Base-by-base conservation (phyloP, 2,888 invertebrate genomes). In the Macrophya annulata region DNA sequence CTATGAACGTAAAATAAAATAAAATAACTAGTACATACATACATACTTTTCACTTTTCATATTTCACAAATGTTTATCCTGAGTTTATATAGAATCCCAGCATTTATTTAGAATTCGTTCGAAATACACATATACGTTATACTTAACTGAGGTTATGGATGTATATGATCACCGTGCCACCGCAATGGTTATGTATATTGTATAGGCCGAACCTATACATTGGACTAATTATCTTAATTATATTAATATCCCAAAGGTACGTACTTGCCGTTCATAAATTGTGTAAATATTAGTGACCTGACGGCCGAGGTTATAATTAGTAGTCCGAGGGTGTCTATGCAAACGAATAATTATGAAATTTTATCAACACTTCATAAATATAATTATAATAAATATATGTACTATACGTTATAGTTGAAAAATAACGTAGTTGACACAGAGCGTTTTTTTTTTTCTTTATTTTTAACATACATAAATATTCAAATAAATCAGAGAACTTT, bases 221-320 rank as follows among this genome's bases (percentile, higher is more conserved):
- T 71, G 62, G 25, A 31, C n/a, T 71, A 43, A 45, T 74, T 74
- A 74, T 25, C 25, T 48, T 74, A 48, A 74, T 74, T 74, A 48
- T 25, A 74, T 25, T 74, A 74, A 45, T 45, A 25, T n/a, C 21
- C 45, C 25, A 43, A 74, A 74, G 74, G 40, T 71, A 45, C 48
- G 17, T 40, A 45, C 74, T 25, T 25, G 62, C 25, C 25, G 25
- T 62, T 25, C 62, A 9, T 25, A 62, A 25, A 62, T 71, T 31
- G n/a, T 40, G 40, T 71, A 40, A 40, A n/a, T 40, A 40, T 71
- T 40, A 71, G 71, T 40, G 0, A 21, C 62, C 25, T 62, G 25
- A 62, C 25, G 62, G 21, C 25, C 21, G 4, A 62, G 62, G 25
- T n/a, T 55, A 55, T 55, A 55, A 55, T 55, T n/a, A 55, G 17